Percentiles rank a stretch among this genome's conserved stretches.
phyloP scores from a whole-genome alignment of 1,140 invertebrate genomes.

The Lysiphlebus fabarum region DNA sequence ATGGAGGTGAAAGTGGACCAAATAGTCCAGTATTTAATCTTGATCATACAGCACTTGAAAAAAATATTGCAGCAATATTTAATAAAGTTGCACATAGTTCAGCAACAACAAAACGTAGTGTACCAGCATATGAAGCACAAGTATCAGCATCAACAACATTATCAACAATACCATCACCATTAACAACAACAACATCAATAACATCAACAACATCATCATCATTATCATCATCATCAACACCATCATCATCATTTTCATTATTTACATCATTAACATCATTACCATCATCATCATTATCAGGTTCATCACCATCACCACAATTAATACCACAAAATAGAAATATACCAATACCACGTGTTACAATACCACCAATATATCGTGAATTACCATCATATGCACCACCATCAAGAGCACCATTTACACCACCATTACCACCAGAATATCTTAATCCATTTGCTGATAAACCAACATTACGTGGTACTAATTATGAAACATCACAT shows the following conservation, averaged over 20 bases:
- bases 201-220: conserved; percentile 22
- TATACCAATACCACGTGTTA: conserved; percentile 43
- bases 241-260: conserved; percentile 22
- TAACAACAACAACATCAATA: conserved; percentile 53
- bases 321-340: conserved; percentile 31
- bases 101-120: conserved; percentile 63
- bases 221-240: conserved; percentile 51
- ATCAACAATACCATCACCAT: conserved; percentile 62
- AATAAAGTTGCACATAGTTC: conserved; percentile 68
- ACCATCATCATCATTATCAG: too few species aligned
- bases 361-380: conserved; percentile 41
- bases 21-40: conserved; percentile 49
- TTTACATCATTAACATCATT: conserved; percentile 36
- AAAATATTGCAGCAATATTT: conserved; percentile 64
- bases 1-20: conserved; percentile 40
- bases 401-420: conserved; percentile 72
- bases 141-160: conserved; percentile 54
- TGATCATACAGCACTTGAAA: conserved; percentile 56
- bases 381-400: conserved; percentile 78
- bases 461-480: conserved; percentile 75
- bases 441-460: conserved; percentile 78
- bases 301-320: conserved; percentile 44
- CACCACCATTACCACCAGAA: conserved; percentile 73
- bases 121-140: conserved; percentile 62
- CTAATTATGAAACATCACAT: conserved; percentile 60